These are phyloP conservation scores for Chaenodraco wilsoni DNA, from an alignment of 2,797 vertebrate species.

Conservation along the genomic window DNA sequence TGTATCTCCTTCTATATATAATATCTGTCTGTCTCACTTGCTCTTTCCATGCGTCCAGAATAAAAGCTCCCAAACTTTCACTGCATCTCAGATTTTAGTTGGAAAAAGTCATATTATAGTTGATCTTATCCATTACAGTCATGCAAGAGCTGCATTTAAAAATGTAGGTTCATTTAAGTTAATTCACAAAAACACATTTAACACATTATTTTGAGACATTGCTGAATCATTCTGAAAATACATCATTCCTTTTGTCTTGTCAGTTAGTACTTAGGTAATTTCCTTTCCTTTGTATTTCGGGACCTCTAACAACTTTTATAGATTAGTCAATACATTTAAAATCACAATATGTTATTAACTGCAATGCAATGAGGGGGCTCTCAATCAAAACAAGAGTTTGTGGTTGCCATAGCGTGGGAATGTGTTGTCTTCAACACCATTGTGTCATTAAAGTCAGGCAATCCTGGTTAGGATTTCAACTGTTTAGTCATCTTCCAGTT, in stretches of 20 bases:
- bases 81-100: constrained; percentile 29
- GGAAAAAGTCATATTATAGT: constrained; percentile 49
- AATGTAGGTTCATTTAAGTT: neutral
- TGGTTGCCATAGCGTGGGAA: too few relatives aligned
- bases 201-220: neutral
- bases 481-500: too few relatives aligned
- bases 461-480: too few relatives aligned
- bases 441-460: too few relatives aligned
- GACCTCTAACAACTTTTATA: too few relatives aligned
- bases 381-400: too few relatives aligned
- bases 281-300: too few relatives aligned
- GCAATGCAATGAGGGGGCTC: too few relatives aligned
- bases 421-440: too few relatives aligned
- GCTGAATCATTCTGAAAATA: constrained; percentile 11
- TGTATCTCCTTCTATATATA: constrained; percentile 1
- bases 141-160: neutral
- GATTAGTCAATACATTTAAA: too few relatives aligned
- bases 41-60: constrained; percentile 23
- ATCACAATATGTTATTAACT: too few relatives aligned
- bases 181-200: neutral
- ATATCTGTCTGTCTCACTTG: constrained; percentile 14
- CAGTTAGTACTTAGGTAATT: too few relatives aligned
- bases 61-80: constrained; percentile 35
- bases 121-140: constrained; percentile 36
- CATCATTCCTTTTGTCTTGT: neutral